Evolutionary conservation across 2,113 vertebrate genomes (phyloP).

Genomic region (Tyto alba): DNA sequence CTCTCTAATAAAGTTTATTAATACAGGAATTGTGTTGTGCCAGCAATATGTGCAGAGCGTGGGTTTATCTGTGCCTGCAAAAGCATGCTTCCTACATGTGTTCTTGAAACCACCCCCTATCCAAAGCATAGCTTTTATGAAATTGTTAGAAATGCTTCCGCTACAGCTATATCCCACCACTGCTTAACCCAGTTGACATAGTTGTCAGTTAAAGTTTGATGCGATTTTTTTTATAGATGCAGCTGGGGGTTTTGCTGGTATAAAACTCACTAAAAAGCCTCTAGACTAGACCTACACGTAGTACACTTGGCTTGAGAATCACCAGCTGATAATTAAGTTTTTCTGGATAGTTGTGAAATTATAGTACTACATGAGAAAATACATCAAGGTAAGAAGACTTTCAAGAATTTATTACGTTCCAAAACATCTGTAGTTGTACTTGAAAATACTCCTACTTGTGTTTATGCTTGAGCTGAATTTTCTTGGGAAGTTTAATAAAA

Average conservation of each 20-base stretch:
- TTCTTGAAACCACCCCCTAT: not conserved
- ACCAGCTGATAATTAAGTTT: not conserved
- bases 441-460: not conserved
- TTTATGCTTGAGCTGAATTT: not conserved
- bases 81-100: fast-evolving
- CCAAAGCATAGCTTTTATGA: not conserved
- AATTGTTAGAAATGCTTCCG: not conserved
- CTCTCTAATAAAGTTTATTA: not conserved
- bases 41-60: not conserved
- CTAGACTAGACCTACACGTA: not conserved
- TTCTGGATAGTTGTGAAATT: not conserved
- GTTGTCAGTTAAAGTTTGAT: not conserved
- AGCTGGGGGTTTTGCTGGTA: not conserved
- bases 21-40: not conserved
- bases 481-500: not conserved
- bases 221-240: not conserved
- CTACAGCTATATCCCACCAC: not conserved
- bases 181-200: not conserved
- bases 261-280: not conserved
- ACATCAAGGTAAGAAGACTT: not conserved
- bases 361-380: not conserved
- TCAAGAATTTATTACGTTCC: not conserved
- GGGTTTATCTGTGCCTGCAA: not conserved
- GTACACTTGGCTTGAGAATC: not conserved
- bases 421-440: not conserved